Evolutionary conservation across 2,797 vertebrate genomes (phyloP).

Genomic region (Rhynchonycteris naso): DNA sequence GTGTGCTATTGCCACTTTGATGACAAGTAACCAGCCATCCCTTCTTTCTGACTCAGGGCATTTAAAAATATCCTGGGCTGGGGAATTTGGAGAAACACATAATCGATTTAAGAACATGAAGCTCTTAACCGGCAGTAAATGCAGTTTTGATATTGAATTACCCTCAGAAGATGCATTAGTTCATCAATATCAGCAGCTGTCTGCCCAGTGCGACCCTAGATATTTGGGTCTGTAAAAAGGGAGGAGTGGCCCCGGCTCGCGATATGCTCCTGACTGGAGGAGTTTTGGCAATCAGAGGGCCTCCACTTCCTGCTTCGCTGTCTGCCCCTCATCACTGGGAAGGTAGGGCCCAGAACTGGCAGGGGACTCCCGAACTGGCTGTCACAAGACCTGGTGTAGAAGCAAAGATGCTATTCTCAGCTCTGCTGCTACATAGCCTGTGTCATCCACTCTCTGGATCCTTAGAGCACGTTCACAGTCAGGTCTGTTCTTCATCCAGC

Average conservation of each 20-base stretch:
- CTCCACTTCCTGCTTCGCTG: not conserved
- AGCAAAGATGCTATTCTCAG: not conserved
- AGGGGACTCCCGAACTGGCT: not conserved
- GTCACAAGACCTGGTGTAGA: not conserved
- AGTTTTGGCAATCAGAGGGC: not conserved
- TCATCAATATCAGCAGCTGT: rapidly evolving
- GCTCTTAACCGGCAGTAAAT: not conserved
- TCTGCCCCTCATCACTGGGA: not conserved
- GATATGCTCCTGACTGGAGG: not conserved
- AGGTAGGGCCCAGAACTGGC: not conserved
- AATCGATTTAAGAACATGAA: not conserved
- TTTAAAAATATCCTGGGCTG: not conserved
- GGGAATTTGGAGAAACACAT: not conserved
- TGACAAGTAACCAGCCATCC: not conserved
- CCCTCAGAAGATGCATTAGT: not conserved
- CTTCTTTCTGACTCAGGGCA: not conserved
- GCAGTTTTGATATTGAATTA: not conserved
- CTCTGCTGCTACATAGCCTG: rapidly evolving
- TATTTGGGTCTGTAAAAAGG: not conserved
- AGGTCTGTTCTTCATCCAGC: not conserved
- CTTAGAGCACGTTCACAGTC: rapidly evolving
- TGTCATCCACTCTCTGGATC: rapidly evolving
- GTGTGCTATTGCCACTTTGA: rapidly evolving
- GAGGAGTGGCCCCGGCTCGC: not conserved
- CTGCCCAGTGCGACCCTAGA: not conserved